Percentiles rank a stretch among this genome's conserved stretches.
Conservation (phyloP, 2,797 vertebrate species). For the Sebastes cheni region DNA sequence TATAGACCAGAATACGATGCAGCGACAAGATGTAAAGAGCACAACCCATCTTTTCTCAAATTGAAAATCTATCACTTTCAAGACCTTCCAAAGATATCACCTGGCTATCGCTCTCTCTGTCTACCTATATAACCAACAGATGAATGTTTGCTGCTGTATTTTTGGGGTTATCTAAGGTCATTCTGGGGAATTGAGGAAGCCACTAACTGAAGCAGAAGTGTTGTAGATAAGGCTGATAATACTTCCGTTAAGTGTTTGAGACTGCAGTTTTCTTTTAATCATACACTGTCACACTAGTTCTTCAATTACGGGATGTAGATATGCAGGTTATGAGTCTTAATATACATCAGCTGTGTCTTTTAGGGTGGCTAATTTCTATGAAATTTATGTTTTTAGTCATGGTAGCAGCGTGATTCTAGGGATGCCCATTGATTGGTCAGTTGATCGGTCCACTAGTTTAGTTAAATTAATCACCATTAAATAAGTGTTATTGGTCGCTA, state of each 20-base stretch:
- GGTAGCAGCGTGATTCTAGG: neutral
- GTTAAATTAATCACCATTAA: no score
- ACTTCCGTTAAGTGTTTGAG: neutral
- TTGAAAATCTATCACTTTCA: conserved; percentile 4
- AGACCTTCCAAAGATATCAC: neutral
- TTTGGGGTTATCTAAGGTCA: neutral
- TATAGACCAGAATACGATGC: neutral
- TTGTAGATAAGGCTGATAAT: neutral
- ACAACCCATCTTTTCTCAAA: neutral
- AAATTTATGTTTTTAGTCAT: neutral
- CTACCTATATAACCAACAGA: neutral
- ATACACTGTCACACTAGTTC: neutral
- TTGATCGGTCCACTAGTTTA: no score
- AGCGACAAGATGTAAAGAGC: neutral
- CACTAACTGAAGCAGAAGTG: neutral
- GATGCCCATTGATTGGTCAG: no score
- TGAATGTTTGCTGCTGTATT: neutral
- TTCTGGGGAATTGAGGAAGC: neutral
- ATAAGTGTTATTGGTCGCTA: no score
- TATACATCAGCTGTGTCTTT: neutral
- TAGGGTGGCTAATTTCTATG: neutral
- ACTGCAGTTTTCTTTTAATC: neutral
- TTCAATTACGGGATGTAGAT: neutral
- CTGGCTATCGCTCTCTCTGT: neutral
- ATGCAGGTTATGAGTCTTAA: neutral